These are phyloP conservation scores for Ispidina lecontei DNA, from an alignment of 2,797 vertebrate genomes.

Conservation along the genomic window DNA sequence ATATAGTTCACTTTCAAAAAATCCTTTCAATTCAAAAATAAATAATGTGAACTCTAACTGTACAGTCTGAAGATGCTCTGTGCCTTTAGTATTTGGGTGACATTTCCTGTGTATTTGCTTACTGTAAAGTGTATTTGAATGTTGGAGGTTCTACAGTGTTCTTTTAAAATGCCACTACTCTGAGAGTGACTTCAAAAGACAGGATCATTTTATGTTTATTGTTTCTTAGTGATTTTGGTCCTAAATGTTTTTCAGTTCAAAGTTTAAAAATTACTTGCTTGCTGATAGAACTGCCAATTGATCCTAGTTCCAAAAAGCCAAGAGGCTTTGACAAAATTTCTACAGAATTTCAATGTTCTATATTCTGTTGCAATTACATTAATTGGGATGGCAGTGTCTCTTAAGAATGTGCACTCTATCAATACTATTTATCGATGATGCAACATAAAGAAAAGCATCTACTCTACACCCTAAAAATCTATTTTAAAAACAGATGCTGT, in stretches of 20 bases:
- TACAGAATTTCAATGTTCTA: not conserved
- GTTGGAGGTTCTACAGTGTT: conserved; percentile 24
- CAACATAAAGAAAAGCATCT: not conserved
- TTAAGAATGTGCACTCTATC: not conserved
- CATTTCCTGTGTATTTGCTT: conserved; percentile 70
- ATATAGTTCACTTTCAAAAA: conserved; percentile 52
- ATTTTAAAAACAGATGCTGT: not conserved
- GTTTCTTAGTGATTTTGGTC: conserved; percentile 21
- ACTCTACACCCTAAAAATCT: not conserved
- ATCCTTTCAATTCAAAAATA: conserved; percentile 67
- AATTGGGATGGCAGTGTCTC: not conserved
- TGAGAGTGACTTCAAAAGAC: conserved; percentile 30
- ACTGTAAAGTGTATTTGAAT: conserved; percentile 61
- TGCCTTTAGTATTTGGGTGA: conserved; percentile 66
- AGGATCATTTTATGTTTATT: conserved; percentile 6
- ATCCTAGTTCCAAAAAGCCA: not conserved
- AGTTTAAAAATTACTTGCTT: not conserved
- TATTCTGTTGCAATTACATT: not conserved
- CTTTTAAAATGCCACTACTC: conserved; percentile 47
- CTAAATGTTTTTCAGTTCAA: not conserved
- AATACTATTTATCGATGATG: not conserved
- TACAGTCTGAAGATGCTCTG: conserved; percentile 19
- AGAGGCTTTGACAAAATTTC: not conserved
- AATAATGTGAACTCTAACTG: conserved; percentile 41
- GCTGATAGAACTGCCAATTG: not conserved